These are phyloP conservation scores for Chamaedrilus cognettii DNA, from an alignment of 2,888 invertebrate species.

Conservation along the genomic window DNA sequence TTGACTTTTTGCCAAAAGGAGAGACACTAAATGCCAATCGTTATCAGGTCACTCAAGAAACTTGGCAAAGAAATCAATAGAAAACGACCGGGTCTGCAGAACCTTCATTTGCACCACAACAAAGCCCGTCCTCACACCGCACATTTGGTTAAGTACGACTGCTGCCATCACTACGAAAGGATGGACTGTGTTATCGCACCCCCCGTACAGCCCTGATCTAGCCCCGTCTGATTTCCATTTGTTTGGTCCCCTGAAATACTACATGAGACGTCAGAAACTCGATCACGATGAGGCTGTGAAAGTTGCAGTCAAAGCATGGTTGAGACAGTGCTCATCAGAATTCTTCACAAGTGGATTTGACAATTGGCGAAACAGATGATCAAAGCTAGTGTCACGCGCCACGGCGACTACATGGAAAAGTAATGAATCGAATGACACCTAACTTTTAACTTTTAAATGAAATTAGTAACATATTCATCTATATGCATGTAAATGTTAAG, in stretches of 20 bases:
- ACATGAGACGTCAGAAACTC: not conserved
- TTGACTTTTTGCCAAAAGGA: too few species aligned
- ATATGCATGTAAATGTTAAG: not conserved
- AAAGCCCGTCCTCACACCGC: not conserved
- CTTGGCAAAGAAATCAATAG: not conserved
- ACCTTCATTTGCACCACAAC: not conserved
- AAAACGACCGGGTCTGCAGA: not conserved
- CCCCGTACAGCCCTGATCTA: constrained; percentile 1
- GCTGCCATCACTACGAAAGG: not conserved
- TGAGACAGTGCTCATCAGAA: constrained; percentile 2
- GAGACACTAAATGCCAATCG: too few species aligned
- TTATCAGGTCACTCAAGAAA: not conserved
- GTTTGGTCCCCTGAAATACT: not conserved
- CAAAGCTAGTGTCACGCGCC: not conserved
- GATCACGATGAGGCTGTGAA: not conserved
- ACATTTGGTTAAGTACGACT: not conserved
- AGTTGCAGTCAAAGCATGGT: not conserved
- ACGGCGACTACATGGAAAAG: not conserved
- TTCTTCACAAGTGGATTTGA: constrained; percentile 2
- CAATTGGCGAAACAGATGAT: not conserved
- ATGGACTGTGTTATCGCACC: not conserved
- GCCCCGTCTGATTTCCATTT: not conserved
- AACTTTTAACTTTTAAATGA: not conserved
- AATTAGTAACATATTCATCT: not conserved
- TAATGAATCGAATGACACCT: not conserved